These are phyloP conservation scores for Ditylenchus weischeri DNA, from an alignment of 2,888 invertebrate genomes.

Conservation along the genomic window DNA sequence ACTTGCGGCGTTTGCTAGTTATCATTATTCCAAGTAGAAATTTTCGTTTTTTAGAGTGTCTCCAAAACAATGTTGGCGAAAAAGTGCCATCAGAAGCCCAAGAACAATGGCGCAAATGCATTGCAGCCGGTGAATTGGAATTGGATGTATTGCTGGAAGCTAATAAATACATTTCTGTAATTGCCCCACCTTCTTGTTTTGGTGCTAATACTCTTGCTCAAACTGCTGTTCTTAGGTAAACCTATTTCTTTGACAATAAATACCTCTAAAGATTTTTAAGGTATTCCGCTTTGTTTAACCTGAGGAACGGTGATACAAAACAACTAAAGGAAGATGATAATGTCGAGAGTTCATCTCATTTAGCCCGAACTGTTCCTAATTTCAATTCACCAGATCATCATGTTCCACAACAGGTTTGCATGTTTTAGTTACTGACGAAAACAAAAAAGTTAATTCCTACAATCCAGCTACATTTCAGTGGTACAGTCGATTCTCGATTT, in stretches of 20 bases:
- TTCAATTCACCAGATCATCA: neutral
- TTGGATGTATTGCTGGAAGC: neutral
- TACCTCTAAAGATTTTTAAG: neutral
- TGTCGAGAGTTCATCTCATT: neutral
- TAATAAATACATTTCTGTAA: conserved; percentile 29
- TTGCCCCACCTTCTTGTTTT: conserved; percentile 46
- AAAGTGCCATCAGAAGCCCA: neutral
- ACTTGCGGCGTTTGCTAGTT: no score
- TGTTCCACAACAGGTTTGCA: neutral
- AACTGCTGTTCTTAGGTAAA: conserved; percentile 40
- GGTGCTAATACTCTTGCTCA: conserved; percentile 45
- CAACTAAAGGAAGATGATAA: neutral
- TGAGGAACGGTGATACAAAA: neutral
- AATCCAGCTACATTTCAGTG: no score
- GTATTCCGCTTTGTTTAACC: neutral
- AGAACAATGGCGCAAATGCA: no score
- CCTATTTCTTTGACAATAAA: neutral
- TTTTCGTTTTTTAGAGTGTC: neutral
- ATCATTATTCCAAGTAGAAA: no score
- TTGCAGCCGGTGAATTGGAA: neutral
- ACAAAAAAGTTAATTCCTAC: no score
- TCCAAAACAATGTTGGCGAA: neutral
- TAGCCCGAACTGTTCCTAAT: neutral
- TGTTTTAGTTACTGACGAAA: no score
- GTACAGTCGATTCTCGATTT: no score